Conservation (phyloP, 2,888 invertebrate species). For the Prosopocoilus inquinatus region DNA sequence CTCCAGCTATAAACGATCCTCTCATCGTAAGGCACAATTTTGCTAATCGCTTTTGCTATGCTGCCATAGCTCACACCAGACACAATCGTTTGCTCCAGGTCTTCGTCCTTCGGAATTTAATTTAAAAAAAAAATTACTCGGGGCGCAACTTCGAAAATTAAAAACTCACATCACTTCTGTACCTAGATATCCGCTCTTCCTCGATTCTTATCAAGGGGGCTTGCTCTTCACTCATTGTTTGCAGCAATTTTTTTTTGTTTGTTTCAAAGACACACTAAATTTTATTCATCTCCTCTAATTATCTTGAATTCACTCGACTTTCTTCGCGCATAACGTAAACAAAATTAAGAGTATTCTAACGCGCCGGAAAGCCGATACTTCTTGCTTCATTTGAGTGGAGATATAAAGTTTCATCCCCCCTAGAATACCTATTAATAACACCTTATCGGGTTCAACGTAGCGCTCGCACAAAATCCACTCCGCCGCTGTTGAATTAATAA, state of each 20-base stretch:
- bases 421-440: slow-evolving; percentile 17
- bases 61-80: slow-evolving; percentile 10
- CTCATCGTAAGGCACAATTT: slow-evolving; percentile 33
- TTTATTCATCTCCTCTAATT: background rate
- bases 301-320: background rate
- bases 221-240: slow-evolving; percentile 20
- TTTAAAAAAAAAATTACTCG: background rate
- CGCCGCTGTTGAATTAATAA: no score
- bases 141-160: background rate
- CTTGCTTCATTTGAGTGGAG: slow-evolving; percentile 14
- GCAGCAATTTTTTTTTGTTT: background rate
- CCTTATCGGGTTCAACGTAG: slow-evolving; percentile 2
- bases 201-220: slow-evolving; percentile 15
- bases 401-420: slow-evolving; percentile 17
- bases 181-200: slow-evolving; percentile 9
- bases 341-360: slow-evolving; percentile 16
- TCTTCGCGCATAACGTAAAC: slow-evolving; percentile 13
- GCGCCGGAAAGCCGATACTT: slow-evolving; percentile 19
- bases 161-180: slow-evolving; percentile 13
- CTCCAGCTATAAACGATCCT: slow-evolving; percentile 75
- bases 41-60: slow-evolving; percentile 1
- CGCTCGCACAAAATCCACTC: no score
- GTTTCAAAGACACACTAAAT: background rate
- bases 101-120: slow-evolving; percentile 11
- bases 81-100: slow-evolving; percentile 1